phyloP scores from a whole-genome alignment of 2,888 invertebrate genomes.

The Ectemnius continuus region DNA sequence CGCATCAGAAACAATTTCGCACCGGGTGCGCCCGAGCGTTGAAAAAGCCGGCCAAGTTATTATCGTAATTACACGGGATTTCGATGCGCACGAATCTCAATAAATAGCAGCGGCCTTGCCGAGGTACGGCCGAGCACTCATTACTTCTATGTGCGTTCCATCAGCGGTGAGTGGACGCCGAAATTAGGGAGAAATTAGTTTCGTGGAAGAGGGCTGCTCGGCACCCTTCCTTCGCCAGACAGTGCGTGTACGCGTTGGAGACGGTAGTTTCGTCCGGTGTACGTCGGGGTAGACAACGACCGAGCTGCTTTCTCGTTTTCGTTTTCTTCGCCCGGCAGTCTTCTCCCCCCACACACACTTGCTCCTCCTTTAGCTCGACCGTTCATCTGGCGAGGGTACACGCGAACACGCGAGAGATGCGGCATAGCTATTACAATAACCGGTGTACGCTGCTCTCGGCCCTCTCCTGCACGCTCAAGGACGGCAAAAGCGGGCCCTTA shows the following conservation, averaged over 20 bases:
- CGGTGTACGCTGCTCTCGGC: slow-evolving; percentile 60
- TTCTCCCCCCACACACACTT: not conserved
- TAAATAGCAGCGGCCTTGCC: not conserved
- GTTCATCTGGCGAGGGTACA: slow-evolving; percentile 16
- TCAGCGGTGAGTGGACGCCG: slow-evolving; percentile 8
- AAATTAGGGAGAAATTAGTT: slow-evolving; percentile 44
- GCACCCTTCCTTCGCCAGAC: not conserved
- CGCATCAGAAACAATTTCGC: slow-evolving; percentile 3
- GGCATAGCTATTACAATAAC: slow-evolving; percentile 64
- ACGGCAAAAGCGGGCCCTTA: slow-evolving; percentile 43
- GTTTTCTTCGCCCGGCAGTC: not conserved
- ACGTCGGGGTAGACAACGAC: slow-evolving; percentile 15
- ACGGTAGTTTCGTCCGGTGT: slow-evolving; percentile 28
- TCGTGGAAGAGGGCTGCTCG: slow-evolving; percentile 25
- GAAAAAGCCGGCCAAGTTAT: not conserved
- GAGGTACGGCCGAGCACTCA: slow-evolving; percentile 17
- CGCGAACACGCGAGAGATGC: slow-evolving; percentile 54
- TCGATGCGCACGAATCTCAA: slow-evolving; percentile 13
- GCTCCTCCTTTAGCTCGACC: slow-evolving; percentile 18
- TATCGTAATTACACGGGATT: slow-evolving; percentile 8
- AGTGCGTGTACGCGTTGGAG: slow-evolving; percentile 17
- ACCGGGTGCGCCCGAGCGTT: not conserved
- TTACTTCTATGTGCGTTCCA: slow-evolving; percentile 30
- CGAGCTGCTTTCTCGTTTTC: slow-evolving; percentile 14
- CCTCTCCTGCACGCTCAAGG: slow-evolving; percentile 59